Percentiles rank a stretch among this genome's conserved stretches.
phyloP scores from a whole-genome alignment of 2,113 vertebrate species.

The Pheucticus melanocephalus region DNA sequence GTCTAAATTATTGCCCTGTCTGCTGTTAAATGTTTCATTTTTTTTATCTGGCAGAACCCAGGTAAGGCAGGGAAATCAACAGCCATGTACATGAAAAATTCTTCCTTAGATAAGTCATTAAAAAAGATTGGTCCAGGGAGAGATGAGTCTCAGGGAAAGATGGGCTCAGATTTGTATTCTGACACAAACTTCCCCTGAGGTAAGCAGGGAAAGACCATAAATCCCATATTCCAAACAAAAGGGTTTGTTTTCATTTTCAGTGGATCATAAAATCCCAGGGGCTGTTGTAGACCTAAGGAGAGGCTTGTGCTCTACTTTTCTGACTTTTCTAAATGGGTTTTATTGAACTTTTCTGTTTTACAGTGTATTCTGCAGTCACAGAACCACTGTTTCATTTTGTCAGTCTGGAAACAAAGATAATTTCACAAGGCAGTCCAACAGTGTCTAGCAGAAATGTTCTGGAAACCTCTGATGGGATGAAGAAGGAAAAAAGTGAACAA shows the following conservation, averaged over 20 bases:
- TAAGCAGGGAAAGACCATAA: background rate
- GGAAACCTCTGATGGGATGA: background rate
- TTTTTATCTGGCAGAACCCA: background rate
- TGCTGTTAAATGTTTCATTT: background rate
- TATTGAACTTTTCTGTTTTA: background rate
- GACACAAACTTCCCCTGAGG: background rate
- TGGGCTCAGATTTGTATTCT: background rate
- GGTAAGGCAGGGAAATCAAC: background rate
- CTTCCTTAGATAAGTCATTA: background rate
- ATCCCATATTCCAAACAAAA: background rate
- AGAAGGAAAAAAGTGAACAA: background rate
- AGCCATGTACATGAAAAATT: background rate
- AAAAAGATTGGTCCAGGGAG: background rate
- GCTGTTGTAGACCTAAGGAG: background rate
- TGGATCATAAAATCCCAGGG: background rate
- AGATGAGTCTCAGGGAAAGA: background rate
- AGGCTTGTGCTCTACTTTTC: background rate
- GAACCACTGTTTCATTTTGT: background rate
- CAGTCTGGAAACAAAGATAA: background rate
- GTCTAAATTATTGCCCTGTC: background rate
- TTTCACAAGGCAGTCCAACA: background rate
- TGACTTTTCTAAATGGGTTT: background rate
- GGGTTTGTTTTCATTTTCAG: background rate
- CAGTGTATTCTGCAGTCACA: background rate
- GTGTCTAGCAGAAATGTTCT: background rate